Conservation (phyloP, 2,797 vertebrate species). For the Sebastes reedi region DNA sequence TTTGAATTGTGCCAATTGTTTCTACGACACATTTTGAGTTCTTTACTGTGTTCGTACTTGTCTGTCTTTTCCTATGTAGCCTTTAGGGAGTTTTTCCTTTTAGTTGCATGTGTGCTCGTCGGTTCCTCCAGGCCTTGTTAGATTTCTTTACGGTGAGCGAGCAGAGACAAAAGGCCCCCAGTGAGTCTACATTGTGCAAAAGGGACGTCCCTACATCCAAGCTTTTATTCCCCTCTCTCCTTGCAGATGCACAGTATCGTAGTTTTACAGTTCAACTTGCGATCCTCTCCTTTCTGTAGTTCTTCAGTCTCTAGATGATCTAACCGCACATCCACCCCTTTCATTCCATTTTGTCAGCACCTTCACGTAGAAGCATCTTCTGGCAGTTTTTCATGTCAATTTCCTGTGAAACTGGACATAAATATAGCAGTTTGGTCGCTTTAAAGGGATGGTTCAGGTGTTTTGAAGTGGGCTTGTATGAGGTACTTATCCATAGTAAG, state of each 20-base stretch:
- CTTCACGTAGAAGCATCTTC: neutral
- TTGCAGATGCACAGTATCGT: neutral
- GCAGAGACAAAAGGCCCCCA: constrained; percentile 49
- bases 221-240: neutral
- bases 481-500: neutral
- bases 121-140: constrained; percentile 36
- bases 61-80: neutral
- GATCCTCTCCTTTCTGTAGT: neutral
- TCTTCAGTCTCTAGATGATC: neutral
- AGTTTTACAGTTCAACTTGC: neutral
- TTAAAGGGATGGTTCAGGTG: neutral
- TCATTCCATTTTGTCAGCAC: neutral
- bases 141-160: constrained; percentile 34
- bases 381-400: neutral
- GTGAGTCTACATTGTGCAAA: neutral
- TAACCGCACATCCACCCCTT: rapidly evolving
- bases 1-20: neutral
- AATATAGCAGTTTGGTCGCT: neutral
- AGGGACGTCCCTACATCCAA: neutral
- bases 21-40: neutral
- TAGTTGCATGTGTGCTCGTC: neutral
- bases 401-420: neutral
- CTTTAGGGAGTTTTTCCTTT: neutral
- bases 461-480: neutral
- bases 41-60: neutral